These are phyloP conservation scores for Hoplodrina blanda DNA, from an alignment of 2,888 invertebrate species.

Conservation along the genomic window DNA sequence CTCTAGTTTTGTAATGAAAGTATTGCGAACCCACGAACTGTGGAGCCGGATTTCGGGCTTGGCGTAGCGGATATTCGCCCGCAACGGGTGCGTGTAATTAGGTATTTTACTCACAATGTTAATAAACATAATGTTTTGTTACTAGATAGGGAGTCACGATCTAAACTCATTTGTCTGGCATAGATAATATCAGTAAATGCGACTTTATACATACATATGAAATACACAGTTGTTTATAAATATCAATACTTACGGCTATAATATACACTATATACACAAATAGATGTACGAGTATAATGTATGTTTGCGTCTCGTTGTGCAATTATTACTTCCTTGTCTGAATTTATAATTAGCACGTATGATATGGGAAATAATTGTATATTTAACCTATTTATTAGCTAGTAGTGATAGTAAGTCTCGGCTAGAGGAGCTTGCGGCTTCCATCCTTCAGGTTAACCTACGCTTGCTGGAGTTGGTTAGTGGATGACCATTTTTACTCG, in stretches of 20 bases:
- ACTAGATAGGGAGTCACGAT: slow-evolving; percentile 47
- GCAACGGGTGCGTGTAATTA: no score
- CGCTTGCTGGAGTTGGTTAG: no score
- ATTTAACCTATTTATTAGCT: background rate
- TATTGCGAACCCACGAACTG: no score
- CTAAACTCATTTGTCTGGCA: slow-evolving; percentile 34
- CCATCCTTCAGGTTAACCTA: no score
- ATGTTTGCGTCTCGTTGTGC: slow-evolving; percentile 12
- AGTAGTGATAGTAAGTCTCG: no score
- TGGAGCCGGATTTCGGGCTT: no score
- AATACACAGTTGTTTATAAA: slow-evolving; percentile 14
- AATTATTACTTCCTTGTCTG: slow-evolving; percentile 43
- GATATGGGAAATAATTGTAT: background rate
- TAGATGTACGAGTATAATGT: background rate
- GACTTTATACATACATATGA: background rate
- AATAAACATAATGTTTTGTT: background rate
- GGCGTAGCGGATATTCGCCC: no score
- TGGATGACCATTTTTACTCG: no score
- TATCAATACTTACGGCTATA: slow-evolving; percentile 15
- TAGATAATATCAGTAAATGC: slow-evolving; percentile 33
- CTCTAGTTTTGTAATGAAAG: no score
- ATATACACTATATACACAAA: no score
- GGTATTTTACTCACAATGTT: slow-evolving; percentile 14
- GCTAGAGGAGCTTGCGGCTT: no score
- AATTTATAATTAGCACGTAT: background rate